phyloP scores from a whole-genome alignment of 1,140 invertebrate species.

The Pseudomyrmex dendroicus region DNA sequence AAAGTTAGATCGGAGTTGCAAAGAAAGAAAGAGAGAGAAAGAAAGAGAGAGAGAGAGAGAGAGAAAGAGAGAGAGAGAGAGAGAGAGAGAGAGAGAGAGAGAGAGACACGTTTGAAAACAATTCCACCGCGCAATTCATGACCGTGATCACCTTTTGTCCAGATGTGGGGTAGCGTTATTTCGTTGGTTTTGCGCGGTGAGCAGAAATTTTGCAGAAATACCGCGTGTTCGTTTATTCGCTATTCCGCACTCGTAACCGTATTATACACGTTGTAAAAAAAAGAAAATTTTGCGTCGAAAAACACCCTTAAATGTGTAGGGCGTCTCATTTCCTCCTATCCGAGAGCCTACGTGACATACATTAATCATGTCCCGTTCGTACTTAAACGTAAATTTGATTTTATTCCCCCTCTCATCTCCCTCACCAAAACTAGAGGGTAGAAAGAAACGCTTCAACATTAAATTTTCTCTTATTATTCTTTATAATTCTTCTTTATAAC shows the following conservation, averaged over 20 bases:
- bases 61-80: neutral
- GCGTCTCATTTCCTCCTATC: constrained; percentile 65
- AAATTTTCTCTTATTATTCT: constrained; percentile 60
- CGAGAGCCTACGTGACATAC: constrained; percentile 67
- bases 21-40: neutral
- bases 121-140: constrained; percentile 53
- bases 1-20: constrained; percentile 56
- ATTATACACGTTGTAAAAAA: constrained; percentile 37
- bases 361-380: constrained; percentile 69
- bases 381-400: constrained; percentile 72
- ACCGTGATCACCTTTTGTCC: constrained; percentile 11
- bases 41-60: neutral
- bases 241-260: constrained; percentile 3
- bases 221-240: constrained; percentile 36
- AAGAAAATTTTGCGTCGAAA: constrained; percentile 50
- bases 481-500: constrained; percentile 44
- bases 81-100: no score
- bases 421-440: constrained; percentile 4
- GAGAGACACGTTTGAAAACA: neutral
- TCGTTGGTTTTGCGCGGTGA: neutral
- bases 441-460: constrained; percentile 39
- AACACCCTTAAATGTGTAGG: constrained; percentile 59
- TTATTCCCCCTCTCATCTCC: constrained; percentile 67
- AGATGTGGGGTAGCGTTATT: neutral
- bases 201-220: constrained; percentile 17